Base-by-base conservation (phyloP, 1,140 invertebrate genomes). In the Acromyrmex echinatior region DNA sequence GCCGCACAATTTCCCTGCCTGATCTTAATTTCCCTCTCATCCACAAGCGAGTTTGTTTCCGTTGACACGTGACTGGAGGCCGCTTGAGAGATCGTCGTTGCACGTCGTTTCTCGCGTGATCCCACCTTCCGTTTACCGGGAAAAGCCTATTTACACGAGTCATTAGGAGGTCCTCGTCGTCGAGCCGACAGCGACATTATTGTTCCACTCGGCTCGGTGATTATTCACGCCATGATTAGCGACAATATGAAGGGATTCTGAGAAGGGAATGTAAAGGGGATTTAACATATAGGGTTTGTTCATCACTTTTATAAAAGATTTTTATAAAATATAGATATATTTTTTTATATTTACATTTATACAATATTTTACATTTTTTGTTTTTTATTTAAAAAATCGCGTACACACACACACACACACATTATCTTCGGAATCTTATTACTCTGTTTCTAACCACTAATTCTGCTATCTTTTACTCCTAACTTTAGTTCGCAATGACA, bases 131-230 rank as follows among this genome's bases (percentile, higher is more conserved):
- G 77, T 79, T 79, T 79, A 79, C 77, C 45, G 12, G 62, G 62
- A 79, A 79, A 79, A 79, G 77, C 62, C 77, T 79, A 79, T 79
- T 79, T 79, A 79, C 77, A 66, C 77, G 76, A 79, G 39, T 79
- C 62, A 66, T 79, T 79, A 79, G 45, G 18, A 66, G 18, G 0
- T 66, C 60, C 58, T 66, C 53, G 31, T 14, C 35, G 31, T 14
- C 58, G 39, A 65, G 58, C 5, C 16, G 39, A 45, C 45, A 63
- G 60, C 25, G 60, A 31, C 45, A 16, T 66, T 66, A 66, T 66
- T 31, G 45, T 4, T 16, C 18, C 18, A 16, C 39, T 66, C 25
- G 21, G 7, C 58, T 18, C 35, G 10, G 18, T 39, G n/a, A 66
- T 51, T 66, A 79, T 79, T 49, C 45, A 51, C 62, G 2, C 6